Evolutionary conservation across 2,888 invertebrate species (phyloP), one percentile per base, ranked within the genome.

Genomic region (Sthenelais limicola): DNA sequence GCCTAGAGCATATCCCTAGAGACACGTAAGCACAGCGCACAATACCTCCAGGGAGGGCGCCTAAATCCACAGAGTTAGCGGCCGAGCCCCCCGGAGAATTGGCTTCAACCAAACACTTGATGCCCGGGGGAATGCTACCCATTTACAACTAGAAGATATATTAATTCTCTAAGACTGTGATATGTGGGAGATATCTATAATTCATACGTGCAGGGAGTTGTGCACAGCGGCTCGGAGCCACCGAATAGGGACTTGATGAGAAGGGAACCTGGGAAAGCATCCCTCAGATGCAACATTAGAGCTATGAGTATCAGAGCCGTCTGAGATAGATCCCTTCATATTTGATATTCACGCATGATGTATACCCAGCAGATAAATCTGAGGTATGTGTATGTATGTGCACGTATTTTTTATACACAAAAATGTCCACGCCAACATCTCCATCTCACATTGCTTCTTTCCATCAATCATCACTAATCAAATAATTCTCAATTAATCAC

Each of bases 31-130:
- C 56, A 32, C n/a, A n/a, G n/a, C n/a, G 26, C 12, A 35, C n/a
- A 43, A 43, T 7, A 21, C 38, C 62, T 24, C 62, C 7, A 9
- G 62, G 26, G 62, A 35, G 26, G 26, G 21, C 7, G 62, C 24
- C 62, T 62, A 62, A 62, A 62, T 12, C 62, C 21, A 62, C 38
- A 7, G 38, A 62, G 38, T 43, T 15, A 26, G 24, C 62, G 21
- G 62, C 9, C 32, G 62, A 28, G 1, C 24, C 28, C 38, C 38
- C 62, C 5, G 26, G 35, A 43, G 54, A 24, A 1, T 3, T 21
- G 21, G 62, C 62, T 62, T 38, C 62, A 62, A 62, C 62, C 62
- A 62, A 62, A 62, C 62, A 62, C 62, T 62, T 62, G 62, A 38
- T 15, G 9, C 62, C 62, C 62, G 35, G 26, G 62, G 62, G 62